Evolutionary conservation across 1,140 invertebrate species (phyloP).

Genomic region (Bradynema listronoti): DNA sequence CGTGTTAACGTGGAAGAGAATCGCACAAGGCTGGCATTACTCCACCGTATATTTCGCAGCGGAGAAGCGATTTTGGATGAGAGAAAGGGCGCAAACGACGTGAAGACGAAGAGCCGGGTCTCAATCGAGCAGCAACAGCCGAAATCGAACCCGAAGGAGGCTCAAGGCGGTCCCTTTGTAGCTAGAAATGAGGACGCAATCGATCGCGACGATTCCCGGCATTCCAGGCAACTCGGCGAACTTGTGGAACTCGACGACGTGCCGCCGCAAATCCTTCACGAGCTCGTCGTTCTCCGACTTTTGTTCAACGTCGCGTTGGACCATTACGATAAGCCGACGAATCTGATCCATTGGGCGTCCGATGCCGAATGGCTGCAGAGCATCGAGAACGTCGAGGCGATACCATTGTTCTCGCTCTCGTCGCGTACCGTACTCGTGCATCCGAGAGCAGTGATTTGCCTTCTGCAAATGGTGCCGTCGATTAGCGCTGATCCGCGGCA

Average conservation of each 20-base stretch:
- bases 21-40: conserved; percentile 76
- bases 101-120: too few species aligned
- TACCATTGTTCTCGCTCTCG: conserved; percentile 50
- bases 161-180: too few species aligned
- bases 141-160: too few species aligned
- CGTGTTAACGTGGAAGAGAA: conserved; percentile 28
- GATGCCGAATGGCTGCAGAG: conserved; percentile 41
- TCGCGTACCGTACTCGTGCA: conserved; percentile 73
- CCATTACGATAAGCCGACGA: conserved; percentile 70
- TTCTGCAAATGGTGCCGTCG: conserved; percentile 84
- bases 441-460: conserved; percentile 85
- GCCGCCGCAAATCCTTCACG: conserved; percentile 48
- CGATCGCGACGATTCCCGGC: conserved; percentile 69
- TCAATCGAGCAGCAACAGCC: too few species aligned
- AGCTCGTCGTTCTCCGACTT: conserved; percentile 72
- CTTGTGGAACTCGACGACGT: conserved; percentile 8
- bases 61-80: too few species aligned
- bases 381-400: conserved; percentile 41
- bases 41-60: conserved; percentile 77
- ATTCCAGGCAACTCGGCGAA: conserved; percentile 61
- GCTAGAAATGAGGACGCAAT: too few species aligned
- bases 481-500: not conserved
- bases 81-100: too few species aligned
- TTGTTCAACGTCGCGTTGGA: conserved; percentile 85
- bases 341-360: conserved; percentile 37